Evolutionary conservation across 2,113 vertebrate species (phyloP).

Genomic region (Rallus limicola): DNA sequence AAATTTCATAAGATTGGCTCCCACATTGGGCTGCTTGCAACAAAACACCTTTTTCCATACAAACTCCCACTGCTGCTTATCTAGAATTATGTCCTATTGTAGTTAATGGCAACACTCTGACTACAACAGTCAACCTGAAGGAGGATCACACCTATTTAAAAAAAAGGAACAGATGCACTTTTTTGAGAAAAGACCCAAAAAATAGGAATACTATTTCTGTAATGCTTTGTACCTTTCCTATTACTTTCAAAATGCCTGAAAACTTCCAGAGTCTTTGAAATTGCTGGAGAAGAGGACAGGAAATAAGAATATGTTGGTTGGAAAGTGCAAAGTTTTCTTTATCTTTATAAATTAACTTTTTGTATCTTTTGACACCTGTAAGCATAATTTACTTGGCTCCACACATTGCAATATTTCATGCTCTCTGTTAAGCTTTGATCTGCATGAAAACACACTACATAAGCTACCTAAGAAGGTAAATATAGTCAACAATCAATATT

Average conservation of each 20-base stretch:
- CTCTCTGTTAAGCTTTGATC: background rate
- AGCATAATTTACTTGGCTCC: background rate
- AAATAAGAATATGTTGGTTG: constrained; percentile 16
- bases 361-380: background rate
- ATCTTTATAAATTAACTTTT: background rate
- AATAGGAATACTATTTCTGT: background rate
- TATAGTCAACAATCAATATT: background rate
- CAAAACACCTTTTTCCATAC: background rate
- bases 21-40: background rate
- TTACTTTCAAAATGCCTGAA: background rate
- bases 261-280: background rate
- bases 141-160: background rate
- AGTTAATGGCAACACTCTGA: background rate
- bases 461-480: background rate
- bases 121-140: background rate
- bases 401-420: background rate
- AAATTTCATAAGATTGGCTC: background rate
- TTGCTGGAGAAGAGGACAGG: background rate
- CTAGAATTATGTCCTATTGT: background rate
- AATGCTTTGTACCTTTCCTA: background rate
- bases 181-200: background rate
- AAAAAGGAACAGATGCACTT: background rate
- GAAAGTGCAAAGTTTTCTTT: background rate
- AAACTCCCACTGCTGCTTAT: background rate
- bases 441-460: background rate